phyloP scores from a whole-genome alignment of 2,113 vertebrate species.

The Candoia aspera region DNA sequence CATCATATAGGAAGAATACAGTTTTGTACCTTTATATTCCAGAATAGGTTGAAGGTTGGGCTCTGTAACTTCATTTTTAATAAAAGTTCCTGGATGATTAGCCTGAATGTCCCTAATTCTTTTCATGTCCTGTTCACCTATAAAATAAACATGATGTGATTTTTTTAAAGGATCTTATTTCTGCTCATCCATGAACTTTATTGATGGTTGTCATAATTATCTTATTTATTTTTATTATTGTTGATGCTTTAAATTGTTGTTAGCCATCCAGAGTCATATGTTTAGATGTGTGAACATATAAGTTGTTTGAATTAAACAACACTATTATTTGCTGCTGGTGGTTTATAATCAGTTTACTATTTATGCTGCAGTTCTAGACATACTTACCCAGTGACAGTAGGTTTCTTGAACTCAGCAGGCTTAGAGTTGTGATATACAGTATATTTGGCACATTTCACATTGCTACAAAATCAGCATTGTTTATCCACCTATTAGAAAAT shows the following conservation, averaged over 20 bases:
- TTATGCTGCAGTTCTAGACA: neutral
- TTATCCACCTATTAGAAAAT: neutral
- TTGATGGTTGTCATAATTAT: too few species aligned
- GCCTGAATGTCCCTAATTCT: constrained; percentile 77
- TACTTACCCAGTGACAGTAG: neutral
- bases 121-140: constrained; percentile 83
- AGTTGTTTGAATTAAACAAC: too few species aligned
- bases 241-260: neutral
- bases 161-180: neutral
- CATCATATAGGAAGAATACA: neutral
- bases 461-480: too few species aligned
- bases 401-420: neutral
- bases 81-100: constrained; percentile 72
- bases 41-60: constrained; percentile 79
- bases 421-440: too few species aligned
- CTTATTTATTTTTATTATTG: neutral
- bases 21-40: constrained; percentile 76
- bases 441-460: neutral
- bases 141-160: constrained; percentile 25
- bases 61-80: constrained; percentile 84
- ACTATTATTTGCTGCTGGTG: neutral
- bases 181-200: neutral
- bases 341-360: neutral
- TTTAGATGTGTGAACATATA: neutral
- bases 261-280: neutral